These are phyloP conservation scores for Vombatus ursinus DNA, from an alignment of 2,113 vertebrate genomes.

Conservation along the genomic window DNA sequence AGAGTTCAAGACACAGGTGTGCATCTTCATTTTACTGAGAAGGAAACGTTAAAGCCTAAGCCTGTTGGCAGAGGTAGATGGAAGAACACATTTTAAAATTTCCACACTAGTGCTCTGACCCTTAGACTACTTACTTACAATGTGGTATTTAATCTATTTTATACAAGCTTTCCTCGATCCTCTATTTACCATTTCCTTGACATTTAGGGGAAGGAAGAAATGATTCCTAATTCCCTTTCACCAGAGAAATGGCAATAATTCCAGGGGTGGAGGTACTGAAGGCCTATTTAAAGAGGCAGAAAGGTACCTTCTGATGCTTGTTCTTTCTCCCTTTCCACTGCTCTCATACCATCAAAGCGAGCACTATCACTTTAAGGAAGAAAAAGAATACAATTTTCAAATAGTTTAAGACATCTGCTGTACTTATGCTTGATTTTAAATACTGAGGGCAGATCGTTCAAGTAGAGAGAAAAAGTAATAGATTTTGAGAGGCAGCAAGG, in stretches of 20 bases:
- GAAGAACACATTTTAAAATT: conserved; percentile 3
- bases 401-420: neutral
- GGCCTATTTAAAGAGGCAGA: neutral
- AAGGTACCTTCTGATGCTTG: neutral
- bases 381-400: conserved; percentile 9
- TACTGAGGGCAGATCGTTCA: neutral
- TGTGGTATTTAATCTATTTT: conserved; percentile 5
- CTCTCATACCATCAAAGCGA: neutral
- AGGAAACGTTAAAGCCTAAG: neutral
- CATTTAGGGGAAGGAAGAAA: conserved; percentile 15
- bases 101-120: neutral
- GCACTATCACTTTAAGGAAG: conserved; percentile 29
- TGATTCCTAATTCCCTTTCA: conserved; percentile 26
- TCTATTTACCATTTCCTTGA: neutral
- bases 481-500: neutral
- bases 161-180: neutral
- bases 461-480: conserved; percentile 1
- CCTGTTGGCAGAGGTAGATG: neutral
- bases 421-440: neutral
- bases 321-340: neutral
- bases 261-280: neutral
- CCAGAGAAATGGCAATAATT: neutral
- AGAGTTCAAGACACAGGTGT: neutral
- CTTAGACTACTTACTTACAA: neutral
- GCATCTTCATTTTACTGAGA: neutral